Conservation (phyloP, 1,140 invertebrate species). For the Euschistus heros region DNA sequence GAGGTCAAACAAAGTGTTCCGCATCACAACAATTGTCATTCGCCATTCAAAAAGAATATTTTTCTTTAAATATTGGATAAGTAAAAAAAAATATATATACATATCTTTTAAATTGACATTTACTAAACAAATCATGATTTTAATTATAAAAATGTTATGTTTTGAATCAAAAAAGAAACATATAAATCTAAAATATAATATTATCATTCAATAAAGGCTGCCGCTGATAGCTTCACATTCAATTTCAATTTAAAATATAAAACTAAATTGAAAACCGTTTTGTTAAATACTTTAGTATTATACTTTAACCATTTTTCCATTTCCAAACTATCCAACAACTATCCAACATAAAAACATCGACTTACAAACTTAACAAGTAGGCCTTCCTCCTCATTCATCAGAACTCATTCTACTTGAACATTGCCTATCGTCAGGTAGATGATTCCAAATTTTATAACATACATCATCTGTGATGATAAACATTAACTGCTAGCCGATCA, state of each 20-base stretch:
- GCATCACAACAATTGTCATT: constrained; percentile 17
- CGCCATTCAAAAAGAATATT: constrained; percentile 13
- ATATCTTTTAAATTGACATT: background rate
- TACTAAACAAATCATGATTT: background rate
- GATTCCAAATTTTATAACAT: constrained; percentile 7
- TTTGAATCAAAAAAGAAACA: too few relatives aligned
- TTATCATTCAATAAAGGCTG: too few relatives aligned
- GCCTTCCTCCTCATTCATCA: constrained; percentile 4
- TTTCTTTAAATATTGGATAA: constrained; percentile 4
- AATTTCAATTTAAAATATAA: too few relatives aligned
- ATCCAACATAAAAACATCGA: background rate
- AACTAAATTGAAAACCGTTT: too few relatives aligned
- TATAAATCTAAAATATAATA: too few relatives aligned
- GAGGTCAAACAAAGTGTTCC: constrained; percentile 17
- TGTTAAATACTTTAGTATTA: too few relatives aligned
- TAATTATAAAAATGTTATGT: too few relatives aligned
- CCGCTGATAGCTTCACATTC: too few relatives aligned
- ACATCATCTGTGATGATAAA: constrained; percentile 8
- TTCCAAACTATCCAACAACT: background rate
- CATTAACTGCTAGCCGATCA: background rate
- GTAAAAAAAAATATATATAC: background rate
- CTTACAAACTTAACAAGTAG: constrained; percentile 5
- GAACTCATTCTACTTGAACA: constrained; percentile 3
- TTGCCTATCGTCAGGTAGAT: constrained; percentile 5
- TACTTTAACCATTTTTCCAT: background rate